Percentiles rank a stretch among this genome's conserved stretches.
Conservation (phyloP, 2,113 vertebrate genomes). For the Casuarius casuarius region DNA sequence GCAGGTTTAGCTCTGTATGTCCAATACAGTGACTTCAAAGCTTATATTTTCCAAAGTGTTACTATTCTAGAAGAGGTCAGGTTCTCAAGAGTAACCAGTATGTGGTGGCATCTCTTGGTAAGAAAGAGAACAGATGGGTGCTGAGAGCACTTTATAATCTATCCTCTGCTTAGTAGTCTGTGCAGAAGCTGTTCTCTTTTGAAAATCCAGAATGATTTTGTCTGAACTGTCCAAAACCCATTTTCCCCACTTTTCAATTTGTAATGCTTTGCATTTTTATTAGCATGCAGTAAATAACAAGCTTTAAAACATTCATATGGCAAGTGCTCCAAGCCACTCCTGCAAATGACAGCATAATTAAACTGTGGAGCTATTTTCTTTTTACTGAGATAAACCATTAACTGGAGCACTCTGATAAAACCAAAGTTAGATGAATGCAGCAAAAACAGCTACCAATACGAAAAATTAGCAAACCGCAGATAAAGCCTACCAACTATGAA, state of each 20-base stretch:
- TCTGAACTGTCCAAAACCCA: neutral
- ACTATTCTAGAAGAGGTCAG: neutral
- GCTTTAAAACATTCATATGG: conserved; percentile 31
- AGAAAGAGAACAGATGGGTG: neutral
- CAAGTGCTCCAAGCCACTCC: neutral
- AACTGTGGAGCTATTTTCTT: conserved; percentile 35
- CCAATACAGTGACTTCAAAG: neutral
- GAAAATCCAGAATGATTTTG: neutral
- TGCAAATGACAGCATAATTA: conserved; percentile 33
- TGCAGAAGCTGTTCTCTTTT: neutral
- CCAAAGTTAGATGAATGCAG: neutral
- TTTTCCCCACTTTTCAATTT: neutral
- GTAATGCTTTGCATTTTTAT: conserved; percentile 29
- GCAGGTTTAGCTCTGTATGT: neutral
- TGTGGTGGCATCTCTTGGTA: neutral
- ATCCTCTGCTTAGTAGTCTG: neutral
- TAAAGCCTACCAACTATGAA: conserved; percentile 39
- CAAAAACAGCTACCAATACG: neutral
- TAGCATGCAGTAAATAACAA: neutral
- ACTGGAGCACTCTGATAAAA: conserved; percentile 36
- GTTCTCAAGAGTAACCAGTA: neutral
- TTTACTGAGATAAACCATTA: conserved; percentile 39
- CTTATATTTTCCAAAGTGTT: neutral
- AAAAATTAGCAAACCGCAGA: neutral
- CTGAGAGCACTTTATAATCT: neutral